phyloP scores from a whole-genome alignment of 2,888 invertebrate genomes.

The Ferrisia virgata region DNA sequence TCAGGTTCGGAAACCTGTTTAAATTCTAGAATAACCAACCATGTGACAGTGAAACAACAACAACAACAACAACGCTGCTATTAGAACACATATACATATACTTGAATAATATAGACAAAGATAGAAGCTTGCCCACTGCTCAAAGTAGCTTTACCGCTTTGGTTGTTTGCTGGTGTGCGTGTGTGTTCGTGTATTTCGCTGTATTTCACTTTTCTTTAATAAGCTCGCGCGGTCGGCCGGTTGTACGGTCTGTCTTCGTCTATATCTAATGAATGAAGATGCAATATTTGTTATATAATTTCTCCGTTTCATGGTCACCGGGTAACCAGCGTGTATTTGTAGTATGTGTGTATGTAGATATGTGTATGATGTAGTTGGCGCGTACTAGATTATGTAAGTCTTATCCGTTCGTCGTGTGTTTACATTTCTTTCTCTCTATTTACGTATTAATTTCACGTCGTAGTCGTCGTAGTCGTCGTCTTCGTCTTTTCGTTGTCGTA shows the following conservation, averaged over 20 bases:
- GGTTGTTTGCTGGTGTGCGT: background rate
- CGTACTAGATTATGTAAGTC: background rate
- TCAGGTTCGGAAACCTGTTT: background rate
- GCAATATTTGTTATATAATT: constrained; percentile 25
- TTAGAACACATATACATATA: too few relatives aligned
- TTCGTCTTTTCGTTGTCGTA: background rate
- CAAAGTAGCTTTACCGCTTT: background rate
- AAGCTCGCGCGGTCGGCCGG: background rate
- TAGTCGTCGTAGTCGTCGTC: background rate
- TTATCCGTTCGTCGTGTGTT: background rate
- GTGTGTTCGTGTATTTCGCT: background rate
- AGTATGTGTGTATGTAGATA: background rate
- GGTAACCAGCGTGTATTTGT: background rate
- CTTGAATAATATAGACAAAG: background rate
- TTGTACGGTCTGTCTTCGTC: background rate
- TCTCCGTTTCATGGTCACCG: constrained; percentile 28
- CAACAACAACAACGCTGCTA: too few relatives aligned
- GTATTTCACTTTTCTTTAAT: background rate
- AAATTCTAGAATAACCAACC: background rate
- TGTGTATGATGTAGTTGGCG: background rate
- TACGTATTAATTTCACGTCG: constrained; percentile 18
- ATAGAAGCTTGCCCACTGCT: background rate
- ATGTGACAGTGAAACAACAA: constrained; percentile 17
- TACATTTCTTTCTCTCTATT: constrained; percentile 26
- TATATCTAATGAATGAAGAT: constrained; percentile 30